phyloP scores from a whole-genome alignment of 35 echinoderm and acorn worm species.

The Apostichopus californicus region DNA sequence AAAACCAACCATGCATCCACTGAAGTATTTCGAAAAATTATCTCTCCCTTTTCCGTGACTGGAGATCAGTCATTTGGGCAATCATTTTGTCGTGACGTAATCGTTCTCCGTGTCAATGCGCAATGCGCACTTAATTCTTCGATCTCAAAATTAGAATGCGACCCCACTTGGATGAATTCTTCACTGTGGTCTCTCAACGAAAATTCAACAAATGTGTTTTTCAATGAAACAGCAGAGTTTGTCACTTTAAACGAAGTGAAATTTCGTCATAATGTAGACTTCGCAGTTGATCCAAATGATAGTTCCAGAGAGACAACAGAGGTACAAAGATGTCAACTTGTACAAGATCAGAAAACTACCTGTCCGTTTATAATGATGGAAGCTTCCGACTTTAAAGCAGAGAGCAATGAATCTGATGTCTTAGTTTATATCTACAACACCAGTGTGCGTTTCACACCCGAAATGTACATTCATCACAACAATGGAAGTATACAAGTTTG shows the following conservation, averaged over 20 bases:
- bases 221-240: neutral
- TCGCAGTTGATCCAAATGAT: no score
- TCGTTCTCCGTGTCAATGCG: neutral
- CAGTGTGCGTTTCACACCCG: neutral
- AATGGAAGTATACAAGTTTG: conserved; percentile 45
- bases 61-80: neutral
- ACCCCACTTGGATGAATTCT: neutral
- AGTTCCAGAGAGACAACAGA: neutral
- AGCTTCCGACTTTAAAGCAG: neutral
- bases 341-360: neutral
- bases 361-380: conserved; percentile 15
- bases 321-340: conserved; percentile 3
- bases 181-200: neutral
- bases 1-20: neutral
- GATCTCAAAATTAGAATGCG: neutral
- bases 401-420: conserved; percentile 7
- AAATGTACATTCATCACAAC: conserved; percentile 1
- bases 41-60: neutral
- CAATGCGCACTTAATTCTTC: neutral
- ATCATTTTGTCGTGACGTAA: neutral
- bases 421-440: conserved; percentile 5
- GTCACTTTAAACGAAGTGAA: neutral
- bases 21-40: neutral
- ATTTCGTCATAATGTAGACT: neutral
- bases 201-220: neutral